Base-by-base conservation (phyloP, 2,113 vertebrate species). In the Dascyllus trimaculatus region DNA sequence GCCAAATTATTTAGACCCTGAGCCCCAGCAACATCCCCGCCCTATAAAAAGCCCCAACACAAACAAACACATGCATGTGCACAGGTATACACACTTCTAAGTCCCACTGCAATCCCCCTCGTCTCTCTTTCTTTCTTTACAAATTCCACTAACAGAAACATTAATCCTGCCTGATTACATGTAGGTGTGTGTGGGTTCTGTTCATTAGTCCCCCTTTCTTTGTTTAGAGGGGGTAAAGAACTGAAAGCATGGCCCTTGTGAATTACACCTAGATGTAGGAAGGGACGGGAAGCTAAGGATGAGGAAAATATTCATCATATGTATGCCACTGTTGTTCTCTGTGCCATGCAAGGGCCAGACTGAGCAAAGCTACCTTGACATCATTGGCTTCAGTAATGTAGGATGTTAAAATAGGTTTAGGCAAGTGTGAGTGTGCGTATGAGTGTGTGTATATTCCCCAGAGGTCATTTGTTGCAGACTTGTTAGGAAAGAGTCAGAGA, bases 1-100 rank as follows among this genome's bases (percentile, higher is more conserved):
- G 91, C 92, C 93, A 94, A 94, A 95, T 95, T 90, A 95, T 95
- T 94, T 94, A 94, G 82, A 91, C 89, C 80, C 85, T 91, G 85
- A 85, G 81, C 82, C 80, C 76, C 57, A 87, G 69, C 85, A 85
- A 86, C 77, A 82, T 59, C 87, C 57, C 70, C 51, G 10, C 81
- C 81, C 82, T 63, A 65, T 59, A 61, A 78, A 83, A 43, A 63
- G 19, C 48, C 32, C 25, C 22, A 63, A 71, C 59, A 85, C 68
- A 88, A 69, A 85, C 77, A 87, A 71, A 82, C 35, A 24, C 61
- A 67, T 59, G 53, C 82, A 82, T 51, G 59, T 77, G 81, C 77
- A 65, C 69, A 72, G 25, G 71, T 75, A 52, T 29, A 78, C 63
- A 74, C 62, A 80, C 48, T 56, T 70, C 26, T 25, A 75, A 60